Percentiles rank a stretch among this genome's conserved stretches.
Conservation (phyloP, 1,140 invertebrate species). For the Neodiprion fabricii region DNA sequence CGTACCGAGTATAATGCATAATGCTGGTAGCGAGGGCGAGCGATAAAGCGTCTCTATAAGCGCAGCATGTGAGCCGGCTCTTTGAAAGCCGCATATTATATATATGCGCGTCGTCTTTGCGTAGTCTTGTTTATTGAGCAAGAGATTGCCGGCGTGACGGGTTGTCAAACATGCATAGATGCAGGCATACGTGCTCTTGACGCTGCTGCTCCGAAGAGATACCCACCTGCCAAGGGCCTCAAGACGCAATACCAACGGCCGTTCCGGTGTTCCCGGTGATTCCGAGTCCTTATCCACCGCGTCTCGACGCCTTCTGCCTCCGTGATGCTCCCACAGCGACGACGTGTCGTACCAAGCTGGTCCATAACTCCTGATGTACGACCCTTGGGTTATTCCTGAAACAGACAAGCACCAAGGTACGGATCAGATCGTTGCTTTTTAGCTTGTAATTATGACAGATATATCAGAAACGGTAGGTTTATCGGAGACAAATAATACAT, state of each 20-base stretch:
- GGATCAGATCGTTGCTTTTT: neutral
- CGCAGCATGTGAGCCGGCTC: too few species aligned
- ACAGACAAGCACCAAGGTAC: neutral
- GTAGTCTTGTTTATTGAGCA: neutral
- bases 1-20: too few species aligned
- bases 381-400: constrained; percentile 29
- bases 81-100: too few species aligned
- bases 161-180: neutral
- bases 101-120: too few species aligned
- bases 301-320: constrained; percentile 25
- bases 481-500: too few species aligned
- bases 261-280: constrained; percentile 5
- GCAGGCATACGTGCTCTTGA: neutral
- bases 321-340: constrained; percentile 25
- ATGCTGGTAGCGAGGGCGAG: too few species aligned
- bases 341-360: constrained; percentile 31
- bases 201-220: neutral
- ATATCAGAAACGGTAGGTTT: too few species aligned
- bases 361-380: constrained; percentile 33
- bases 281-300: neutral
- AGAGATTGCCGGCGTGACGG: neutral
- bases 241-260: constrained; percentile 27
- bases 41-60: too few species aligned
- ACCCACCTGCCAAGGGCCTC: constrained; percentile 34
- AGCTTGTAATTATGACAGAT: too few species aligned